phyloP scores from a whole-genome alignment of 92 coral and sea anemone genomes.

The Zoanthus solanderi region DNA sequence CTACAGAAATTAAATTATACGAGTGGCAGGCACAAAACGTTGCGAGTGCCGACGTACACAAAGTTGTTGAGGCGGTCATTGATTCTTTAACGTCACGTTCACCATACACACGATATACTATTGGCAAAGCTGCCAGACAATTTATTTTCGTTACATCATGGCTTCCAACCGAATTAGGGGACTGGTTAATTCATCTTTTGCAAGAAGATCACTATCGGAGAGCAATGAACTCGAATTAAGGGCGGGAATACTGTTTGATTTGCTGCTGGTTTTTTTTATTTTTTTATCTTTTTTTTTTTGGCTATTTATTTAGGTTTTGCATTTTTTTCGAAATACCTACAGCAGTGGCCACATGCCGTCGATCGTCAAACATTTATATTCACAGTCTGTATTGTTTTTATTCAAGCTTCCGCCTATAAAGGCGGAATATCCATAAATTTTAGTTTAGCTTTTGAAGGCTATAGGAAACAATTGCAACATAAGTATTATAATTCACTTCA shows the following conservation, averaged over 20 bases:
- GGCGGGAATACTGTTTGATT: not conserved
- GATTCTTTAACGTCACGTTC: constrained; percentile 67
- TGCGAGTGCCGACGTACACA: constrained; percentile 58
- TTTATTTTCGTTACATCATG: constrained; percentile 24
- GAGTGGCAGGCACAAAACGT: not conserved
- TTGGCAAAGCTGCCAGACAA: constrained; percentile 50
- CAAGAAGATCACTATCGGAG: not conserved
- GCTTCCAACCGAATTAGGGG: constrained; percentile 51
- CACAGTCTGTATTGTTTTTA: too few relatives aligned
- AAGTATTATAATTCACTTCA: too few relatives aligned
- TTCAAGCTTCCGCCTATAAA: too few relatives aligned
- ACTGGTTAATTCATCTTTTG: constrained; percentile 8
- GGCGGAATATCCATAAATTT: too few relatives aligned
- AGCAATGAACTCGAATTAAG: not conserved
- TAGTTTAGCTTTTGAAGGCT: too few relatives aligned
- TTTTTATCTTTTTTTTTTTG: too few relatives aligned
- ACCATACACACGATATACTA: constrained; percentile 60
- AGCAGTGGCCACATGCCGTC: too few relatives aligned
- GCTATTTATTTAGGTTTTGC: too few relatives aligned
- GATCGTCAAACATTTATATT: too few relatives aligned
- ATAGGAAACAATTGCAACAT: too few relatives aligned
- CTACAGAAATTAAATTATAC: constrained; percentile 6
- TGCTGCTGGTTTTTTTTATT: not conserved
- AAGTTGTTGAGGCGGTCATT: constrained; percentile 65
- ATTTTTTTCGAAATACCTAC: too few relatives aligned